Base-by-base conservation (phyloP, 2,888 invertebrate genomes). In the Adelognathus sp. region DNA sequence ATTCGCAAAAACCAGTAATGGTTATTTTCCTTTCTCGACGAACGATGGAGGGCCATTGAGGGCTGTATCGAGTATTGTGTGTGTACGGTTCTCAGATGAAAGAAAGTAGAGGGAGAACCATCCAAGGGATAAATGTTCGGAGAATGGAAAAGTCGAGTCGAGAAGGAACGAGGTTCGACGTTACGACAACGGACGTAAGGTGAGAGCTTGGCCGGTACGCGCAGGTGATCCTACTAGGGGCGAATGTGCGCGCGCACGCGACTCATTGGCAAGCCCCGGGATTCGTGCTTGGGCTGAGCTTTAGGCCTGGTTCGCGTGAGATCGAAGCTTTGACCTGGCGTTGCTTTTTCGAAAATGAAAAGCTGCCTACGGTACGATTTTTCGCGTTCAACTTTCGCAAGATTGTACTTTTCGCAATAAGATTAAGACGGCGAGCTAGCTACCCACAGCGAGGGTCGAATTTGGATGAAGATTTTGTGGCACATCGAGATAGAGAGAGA, bases 181-280 rank as follows among this genome's bases (percentile, higher is more conserved):
- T 50, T 31, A 39, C 50, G 6, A 24, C 27, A 3, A 2, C 21
- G 36, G 50, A 0, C 5, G 52, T 11, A 52, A 36, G 52, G 24
- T 9, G n/a, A 27, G 27, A 36, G n/a, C 39, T n/a, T 18, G 11
- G 39, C 66, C 11, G 16, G 21, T 21, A 27, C 54, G 39, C 52
- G 36, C 52, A 66, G 52, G 27, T 66, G 52, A 16, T 66, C 52
- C 66, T 52, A 54, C 24, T 52, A 39, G 66, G 66, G 66, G 33
- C 11, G 39, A 39, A 36, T 54, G 66, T 54, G 66, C 66, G 46
- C 33, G 66, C 66, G 36, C 18, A 21, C 24, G 36, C 4, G 66
- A n/a, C 24, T 36, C 24, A 7, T 24, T 21, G 36, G 36, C 50
- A n/a, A 41, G n/a, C 27, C 21, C 33, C 61, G 50, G 46, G 46